Evolutionary conservation across 1,140 invertebrate genomes (phyloP), one percentile per base, ranked within the genome.

Genomic region (Drosophila aff.): DNA sequence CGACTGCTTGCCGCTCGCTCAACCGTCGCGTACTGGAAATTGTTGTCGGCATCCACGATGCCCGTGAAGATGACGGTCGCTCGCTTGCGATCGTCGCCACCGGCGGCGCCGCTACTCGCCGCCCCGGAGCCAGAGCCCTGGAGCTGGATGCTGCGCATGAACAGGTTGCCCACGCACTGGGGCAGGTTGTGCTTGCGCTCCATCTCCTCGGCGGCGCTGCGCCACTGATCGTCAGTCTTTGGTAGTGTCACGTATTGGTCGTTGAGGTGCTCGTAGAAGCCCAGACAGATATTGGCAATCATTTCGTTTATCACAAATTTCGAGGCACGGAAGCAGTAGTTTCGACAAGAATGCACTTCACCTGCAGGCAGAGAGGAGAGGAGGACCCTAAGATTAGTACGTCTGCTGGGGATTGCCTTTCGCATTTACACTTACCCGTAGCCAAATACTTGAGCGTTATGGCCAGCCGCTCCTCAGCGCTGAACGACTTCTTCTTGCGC

Each of bases 241-340:
- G 91, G 91, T 82, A 91, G 82, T 87, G 79, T 86, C 69, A 92
- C 79, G 79, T 87, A 92, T 91, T 91, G 84, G 73, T 92, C 91
- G 76, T 92, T 91, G 58, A 92, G 90, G 79, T 84, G 81, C 81
- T 91, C 89, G 40, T 92, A 92, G 76, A 92, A 92, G 81, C 90
- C 87, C 80, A 91, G 75, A 82, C 91, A 92, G 75, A 92, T 92
- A 79, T 92, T 91, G 82, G 89, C 87, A 81, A 92, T 92, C 91
- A 92, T 92, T 87, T 86, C 90, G 77, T 92, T 82, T 87, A 92
- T 92, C 82, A 92, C 91, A 91, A 91, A 81, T 85, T 92, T 92
- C 60, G 91, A 92, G 83, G 91, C 91, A 87, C 91, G 91, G 85
- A 92, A 92, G 81, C 91, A 92, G 83, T 92, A 92, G 79, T 92